These are phyloP conservation scores for Oxyteleia sp. DNA, from an alignment of 2,888 invertebrate genomes.

Conservation along the genomic window DNA sequence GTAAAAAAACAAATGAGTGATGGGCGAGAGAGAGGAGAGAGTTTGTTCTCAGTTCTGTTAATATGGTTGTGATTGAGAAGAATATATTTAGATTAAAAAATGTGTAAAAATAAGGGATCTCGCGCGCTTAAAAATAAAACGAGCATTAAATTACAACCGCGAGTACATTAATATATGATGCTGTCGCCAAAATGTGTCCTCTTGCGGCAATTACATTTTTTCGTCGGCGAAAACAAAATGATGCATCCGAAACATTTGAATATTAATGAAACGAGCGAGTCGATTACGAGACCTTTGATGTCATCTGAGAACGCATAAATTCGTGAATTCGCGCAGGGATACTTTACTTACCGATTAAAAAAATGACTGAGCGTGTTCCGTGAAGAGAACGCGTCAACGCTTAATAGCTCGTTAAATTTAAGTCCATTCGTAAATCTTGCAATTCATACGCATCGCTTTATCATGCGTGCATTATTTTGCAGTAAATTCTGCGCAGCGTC, in stretches of 20 bases:
- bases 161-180: conserved; percentile 1
- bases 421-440: conserved; percentile 65
- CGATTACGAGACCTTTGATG: conserved; percentile 58
- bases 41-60: too few species aligned
- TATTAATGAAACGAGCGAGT: conserved; percentile 41
- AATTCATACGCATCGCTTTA: conserved; percentile 70
- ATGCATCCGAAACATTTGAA: conserved; percentile 38
- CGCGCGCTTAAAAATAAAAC: conserved; percentile 23
- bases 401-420: conserved; percentile 77
- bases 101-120: conserved; percentile 25
- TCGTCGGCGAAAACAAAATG: conserved; percentile 13
- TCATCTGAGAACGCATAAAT: conserved; percentile 59
- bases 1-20: too few species aligned
- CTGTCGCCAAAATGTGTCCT: conserved; percentile 19
- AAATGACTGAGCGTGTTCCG: conserved; percentile 72
- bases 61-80: too few species aligned
- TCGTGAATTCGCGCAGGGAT: conserved; percentile 52
- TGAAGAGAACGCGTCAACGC: conserved; percentile 62
- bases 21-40: too few species aligned
- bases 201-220: conserved; percentile 24
- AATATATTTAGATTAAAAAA: too few species aligned
- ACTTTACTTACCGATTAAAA: conserved; percentile 67
- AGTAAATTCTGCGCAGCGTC: conserved; percentile 59
- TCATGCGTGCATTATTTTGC: conserved; percentile 67
- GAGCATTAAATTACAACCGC: conserved; percentile 10